Base-by-base conservation (phyloP, 2,888 invertebrate genomes). In the Rotaria magnacalcarata region DNA sequence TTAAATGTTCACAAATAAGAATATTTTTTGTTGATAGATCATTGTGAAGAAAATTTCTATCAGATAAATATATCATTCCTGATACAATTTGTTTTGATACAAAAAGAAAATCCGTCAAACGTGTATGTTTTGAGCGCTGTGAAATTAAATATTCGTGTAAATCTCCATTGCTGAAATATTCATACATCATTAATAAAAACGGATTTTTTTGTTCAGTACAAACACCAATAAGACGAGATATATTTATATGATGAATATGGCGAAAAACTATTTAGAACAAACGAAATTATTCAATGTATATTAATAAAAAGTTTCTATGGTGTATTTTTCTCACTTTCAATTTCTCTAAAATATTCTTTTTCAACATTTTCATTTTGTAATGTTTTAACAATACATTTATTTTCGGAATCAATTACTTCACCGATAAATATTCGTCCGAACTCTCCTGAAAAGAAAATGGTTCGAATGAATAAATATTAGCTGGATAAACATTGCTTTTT, bases 351-450 rank as follows among this genome's bases (percentile, higher is more conserved):
- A 47, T 80, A 80, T 11, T 85, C 85, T 54, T 74, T 11, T 27
- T 67, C 54, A 34, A 75, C 34, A 21, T n/a, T 34, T 41, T 97
- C 97, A 87, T 94, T 94, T 91, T 96, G 96, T 47, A 97, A 91
- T 0, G 96, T 96, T 91, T 97, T 97, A 0, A 97, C 95, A n/a
- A 96, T 96, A 0, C 97, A 96, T 87, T 89, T 89, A 24, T 80
- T 43, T 24, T 34, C 24, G 10, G 2, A 24, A 19, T 91, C 91
- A 47, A 93, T 92, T 85, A 97, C 92, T 90, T 96, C 96, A 0
- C 97, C 97, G 92, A 96, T 96, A 91, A 96, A 98, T 0, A 97
- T 96, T 92, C 96, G 96, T 91, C 97, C 97, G 91, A 97, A 98
- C 54, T 96, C 96, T 21, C 98, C 90, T 87, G 90, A 19, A 14